A percentile compares a stretch with the other conserved stretches of the same genome.
Evolutionary conservation across 1,140 invertebrate genomes (phyloP).

Genomic region (Periplaneta americana): DNA sequence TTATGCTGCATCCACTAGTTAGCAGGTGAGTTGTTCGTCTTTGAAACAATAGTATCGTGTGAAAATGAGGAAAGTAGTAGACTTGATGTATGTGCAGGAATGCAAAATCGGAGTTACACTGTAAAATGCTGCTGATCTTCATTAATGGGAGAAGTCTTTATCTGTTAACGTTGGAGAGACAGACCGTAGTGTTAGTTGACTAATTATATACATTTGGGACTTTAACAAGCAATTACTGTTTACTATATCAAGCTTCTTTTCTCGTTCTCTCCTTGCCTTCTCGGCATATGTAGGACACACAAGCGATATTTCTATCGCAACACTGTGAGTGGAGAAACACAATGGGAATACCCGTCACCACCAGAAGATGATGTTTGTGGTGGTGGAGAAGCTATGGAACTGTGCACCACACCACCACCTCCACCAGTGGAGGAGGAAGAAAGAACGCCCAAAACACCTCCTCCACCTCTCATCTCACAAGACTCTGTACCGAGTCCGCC

Average conservation of each 20-base stretch:
- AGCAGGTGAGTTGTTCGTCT: too few species aligned
- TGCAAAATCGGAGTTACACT: background rate
- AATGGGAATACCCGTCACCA: constrained; percentile 57
- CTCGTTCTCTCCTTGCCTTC: constrained; percentile 30
- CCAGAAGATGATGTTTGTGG: constrained; percentile 31
- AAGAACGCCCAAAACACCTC: background rate
- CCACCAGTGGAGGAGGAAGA: background rate
- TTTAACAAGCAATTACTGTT: background rate
- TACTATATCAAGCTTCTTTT: constrained; percentile 21
- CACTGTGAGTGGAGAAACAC: constrained; percentile 46
- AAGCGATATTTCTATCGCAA: constrained; percentile 66
- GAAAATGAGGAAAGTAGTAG: too few species aligned
- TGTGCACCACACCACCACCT: constrained; percentile 43
- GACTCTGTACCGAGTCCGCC: constrained; percentile 37
- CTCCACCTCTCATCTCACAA: background rate
- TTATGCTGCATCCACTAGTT: too few species aligned
- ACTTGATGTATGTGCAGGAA: too few species aligned
- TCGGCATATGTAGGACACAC: constrained; percentile 51
- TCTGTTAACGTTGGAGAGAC: background rate
- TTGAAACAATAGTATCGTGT: too few species aligned
- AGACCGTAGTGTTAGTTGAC: background rate
- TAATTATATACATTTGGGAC: background rate
- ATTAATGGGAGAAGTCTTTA: background rate
- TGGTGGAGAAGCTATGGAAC: constrained; percentile 54
- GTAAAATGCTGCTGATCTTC: background rate